A percentile compares a stretch with the other conserved stretches of the same genome.
Evolutionary conservation across 1,140 invertebrate species (phyloP).

Genomic region (Subanguina moxae): DNA sequence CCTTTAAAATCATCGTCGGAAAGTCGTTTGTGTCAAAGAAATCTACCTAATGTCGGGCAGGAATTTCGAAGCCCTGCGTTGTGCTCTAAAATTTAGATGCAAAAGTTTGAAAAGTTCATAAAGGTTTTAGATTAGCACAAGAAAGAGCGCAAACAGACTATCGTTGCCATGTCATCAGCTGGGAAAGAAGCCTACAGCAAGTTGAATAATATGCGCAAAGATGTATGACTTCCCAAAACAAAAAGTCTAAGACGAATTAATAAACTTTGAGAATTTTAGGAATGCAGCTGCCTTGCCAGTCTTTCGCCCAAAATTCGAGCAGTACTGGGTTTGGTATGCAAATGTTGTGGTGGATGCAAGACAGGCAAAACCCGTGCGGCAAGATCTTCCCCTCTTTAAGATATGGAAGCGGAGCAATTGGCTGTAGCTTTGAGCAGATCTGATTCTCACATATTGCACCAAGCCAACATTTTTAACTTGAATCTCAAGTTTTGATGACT

Average conservation of each 20-base stretch:
- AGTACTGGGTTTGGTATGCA: conserved; percentile 51
- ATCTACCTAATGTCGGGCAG: too few relatives aligned
- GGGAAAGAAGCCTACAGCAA: conserved; percentile 39
- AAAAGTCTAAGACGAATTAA: not conserved
- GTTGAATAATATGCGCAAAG: conserved; percentile 49
- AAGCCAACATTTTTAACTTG: too few relatives aligned
- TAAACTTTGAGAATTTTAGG: too few relatives aligned
- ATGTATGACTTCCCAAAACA: conserved; percentile 24
- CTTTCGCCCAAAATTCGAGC: conserved; percentile 36
- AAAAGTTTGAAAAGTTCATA: conserved; percentile 34
- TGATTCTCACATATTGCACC: not conserved
- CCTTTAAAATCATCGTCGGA: too few relatives aligned
- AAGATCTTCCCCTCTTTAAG: not conserved
- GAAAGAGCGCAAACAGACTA: conserved; percentile 39
- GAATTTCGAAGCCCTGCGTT: too few relatives aligned
- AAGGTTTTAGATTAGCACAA: conserved; percentile 55
- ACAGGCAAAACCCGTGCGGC: conserved; percentile 16
- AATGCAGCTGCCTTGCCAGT: conserved; percentile 45
- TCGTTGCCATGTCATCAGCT: conserved; percentile 42
- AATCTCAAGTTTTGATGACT: too few relatives aligned
- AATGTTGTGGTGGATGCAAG: conserved; percentile 42
- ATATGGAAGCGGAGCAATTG: not conserved
- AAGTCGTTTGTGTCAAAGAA: too few relatives aligned
- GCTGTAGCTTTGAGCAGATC: not conserved
- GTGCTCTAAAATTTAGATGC: conserved; percentile 41